phyloP scores from a whole-genome alignment of 1,140 invertebrate species.

The Drosophila melanogaster region DNA sequence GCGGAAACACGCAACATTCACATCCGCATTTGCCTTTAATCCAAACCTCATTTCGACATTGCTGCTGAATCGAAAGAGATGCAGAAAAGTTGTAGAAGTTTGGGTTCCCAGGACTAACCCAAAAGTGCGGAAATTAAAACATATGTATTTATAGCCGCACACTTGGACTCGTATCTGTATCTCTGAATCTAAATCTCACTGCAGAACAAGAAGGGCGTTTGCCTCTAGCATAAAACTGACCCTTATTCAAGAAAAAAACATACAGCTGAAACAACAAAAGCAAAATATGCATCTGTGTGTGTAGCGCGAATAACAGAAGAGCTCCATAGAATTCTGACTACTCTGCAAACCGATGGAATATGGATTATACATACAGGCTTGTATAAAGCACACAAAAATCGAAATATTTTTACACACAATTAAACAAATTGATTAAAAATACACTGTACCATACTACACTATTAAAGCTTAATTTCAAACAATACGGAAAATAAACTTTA shows the following conservation, averaged over 20 bases:
- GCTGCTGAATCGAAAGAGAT: conserved; percentile 22
- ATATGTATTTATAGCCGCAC: conserved; percentile 80
- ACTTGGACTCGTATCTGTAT: conserved; percentile 51
- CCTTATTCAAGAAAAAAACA: conserved; percentile 44
- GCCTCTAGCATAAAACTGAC: conserved; percentile 67
- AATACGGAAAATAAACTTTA: not conserved
- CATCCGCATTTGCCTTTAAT: conserved; percentile 77
- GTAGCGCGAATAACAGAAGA: not conserved
- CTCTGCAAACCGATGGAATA: not conserved
- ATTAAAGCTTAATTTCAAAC: too few species aligned
- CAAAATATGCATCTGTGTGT: conserved; percentile 29
- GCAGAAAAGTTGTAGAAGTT: not conserved
- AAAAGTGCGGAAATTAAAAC: conserved; percentile 83
- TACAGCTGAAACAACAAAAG: conserved; percentile 11
- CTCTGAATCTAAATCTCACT: conserved; percentile 29
- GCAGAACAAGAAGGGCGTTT: conserved; percentile 26
- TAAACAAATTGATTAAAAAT: too few species aligned
- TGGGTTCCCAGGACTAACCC: conserved; percentile 63
- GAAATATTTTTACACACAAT: not conserved
- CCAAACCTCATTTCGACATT: conserved; percentile 56
- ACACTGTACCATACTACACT: too few species aligned
- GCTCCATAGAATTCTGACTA: not conserved
- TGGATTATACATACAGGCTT: not conserved
- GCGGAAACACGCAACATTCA: conserved; percentile 69
- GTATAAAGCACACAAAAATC: not conserved